Evolutionary conservation across 2,113 vertebrate genomes (phyloP), one percentile per base, ranked within the genome.

Genomic region (Furnarius figulus): DNA sequence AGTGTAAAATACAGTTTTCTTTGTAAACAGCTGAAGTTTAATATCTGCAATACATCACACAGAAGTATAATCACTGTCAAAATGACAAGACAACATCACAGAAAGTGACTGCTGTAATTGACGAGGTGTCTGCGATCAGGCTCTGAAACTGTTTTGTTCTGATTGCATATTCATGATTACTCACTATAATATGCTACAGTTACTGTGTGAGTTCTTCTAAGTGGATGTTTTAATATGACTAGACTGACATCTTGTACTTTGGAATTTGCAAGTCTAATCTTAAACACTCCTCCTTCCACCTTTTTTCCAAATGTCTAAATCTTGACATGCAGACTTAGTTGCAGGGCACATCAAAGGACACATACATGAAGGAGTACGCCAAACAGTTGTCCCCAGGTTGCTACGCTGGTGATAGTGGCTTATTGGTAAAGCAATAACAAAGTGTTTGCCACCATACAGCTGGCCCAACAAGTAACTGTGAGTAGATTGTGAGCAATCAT

Each of bases 1-100:
- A 96, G 81, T 92, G 79, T 65, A 96, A 89, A 91, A 90, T 95
- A 95, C 52, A 25, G 62, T 94, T 98, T 90, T 98, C 96, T 98
- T 98, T 98, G 97, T 98, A 98, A 98, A 98, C 96, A 97, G 77
- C 73, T 90, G 89, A 98, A 96, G 93, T 80, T 20, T 96, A 95
- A 89, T 97, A 97, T 96, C 95, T 97, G 89, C 87, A 96, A 90
- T 97, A 97, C 78, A 97, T 95, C 95, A 68, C 83, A 81, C 82
- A 95, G 97, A 98, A 97, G 86, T 98, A 97, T 97, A 97, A 98
- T 98, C 97, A 98, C 96, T 98, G 96, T 98, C 98, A 98, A 97
- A 97, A 95, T 95, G 95, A 97, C 95, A 96, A 90, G 87, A 78
- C 65, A 83, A 70, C 95, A 95, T 97, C 97, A 96, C 56, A 95